Evolutionary conservation across 1,140 invertebrate genomes (phyloP), one percentile per base, ranked within the genome.

Genomic region (Lethrus apterus): DNA sequence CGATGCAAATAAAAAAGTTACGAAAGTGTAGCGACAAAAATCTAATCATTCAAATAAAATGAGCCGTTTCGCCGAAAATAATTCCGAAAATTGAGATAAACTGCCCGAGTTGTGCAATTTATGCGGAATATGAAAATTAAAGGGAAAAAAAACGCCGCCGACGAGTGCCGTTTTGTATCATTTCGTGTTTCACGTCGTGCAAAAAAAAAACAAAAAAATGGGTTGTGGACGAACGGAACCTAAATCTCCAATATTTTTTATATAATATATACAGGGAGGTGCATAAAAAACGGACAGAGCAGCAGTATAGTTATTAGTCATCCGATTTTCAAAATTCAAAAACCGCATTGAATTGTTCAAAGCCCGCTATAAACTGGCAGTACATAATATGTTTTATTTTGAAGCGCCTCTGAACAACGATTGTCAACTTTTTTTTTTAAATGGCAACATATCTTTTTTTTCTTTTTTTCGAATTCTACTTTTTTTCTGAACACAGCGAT

Each of bases 11-110:
- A 34, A 34, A 34, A 34, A 34, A 34, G 32, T 34, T 34, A 34
- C 19, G 19, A 34, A 34, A 34, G 32, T 17, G 32, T 34, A 34
- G 34, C 45, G 34, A 26, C 45, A 46, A 51, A 49, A 51, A 51
- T 51, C 42, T 44, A 51, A 51, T 51, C 48, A 51, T 51, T 34
- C 34, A 38, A 51, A 46, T 46, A 46, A 51, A 45, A 46, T 40
- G 48, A 29, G 18, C 47, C 9, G 41, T 49, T 44, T 31, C 47
- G 14, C 8, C n/a, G 31, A 34, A 35, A 48, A 48, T 40, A 30
- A 47, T 47, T 48, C 30, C 42, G 17, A 18, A 41, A 50, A 50
- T 50, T 50, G 26, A 50, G 42, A 50, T 50, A 50, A 50, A 50
- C 42, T 44, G 43, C 29, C 3, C 20, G 43, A 44, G 41, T 50